These are phyloP conservation scores for Scopus umbretta DNA, from an alignment of 2,113 vertebrate species.

Conservation along the genomic window DNA sequence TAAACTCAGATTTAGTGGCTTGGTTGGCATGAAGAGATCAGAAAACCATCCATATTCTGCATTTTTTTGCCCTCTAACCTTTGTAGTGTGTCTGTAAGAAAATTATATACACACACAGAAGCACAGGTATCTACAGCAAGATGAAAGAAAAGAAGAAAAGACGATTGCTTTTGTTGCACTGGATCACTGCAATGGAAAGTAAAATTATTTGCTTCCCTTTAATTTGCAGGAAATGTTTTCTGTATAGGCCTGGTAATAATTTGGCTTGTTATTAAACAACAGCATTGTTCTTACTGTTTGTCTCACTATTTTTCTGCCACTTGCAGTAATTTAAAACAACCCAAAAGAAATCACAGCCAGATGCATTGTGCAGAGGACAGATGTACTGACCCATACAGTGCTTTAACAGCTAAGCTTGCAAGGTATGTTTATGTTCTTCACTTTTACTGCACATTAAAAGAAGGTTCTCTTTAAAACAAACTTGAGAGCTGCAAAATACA, in stretches of 20 bases:
- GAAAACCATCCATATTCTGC: background rate
- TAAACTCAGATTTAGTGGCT: background rate
- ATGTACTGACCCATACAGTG: background rate
- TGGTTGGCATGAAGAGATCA: background rate
- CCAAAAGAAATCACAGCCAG: background rate
- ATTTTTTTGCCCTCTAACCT: background rate
- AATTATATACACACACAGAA: background rate
- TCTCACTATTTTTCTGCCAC: constrained; percentile 21
- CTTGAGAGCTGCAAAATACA: background rate
- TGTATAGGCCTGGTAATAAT: constrained; percentile 30
- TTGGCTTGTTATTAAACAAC: constrained; percentile 8
- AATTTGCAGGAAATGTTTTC: background rate
- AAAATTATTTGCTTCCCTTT: background rate
- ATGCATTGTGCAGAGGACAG: background rate
- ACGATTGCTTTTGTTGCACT: background rate
- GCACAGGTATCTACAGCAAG: background rate
- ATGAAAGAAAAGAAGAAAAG: background rate
- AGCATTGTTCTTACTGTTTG: constrained; percentile 33
- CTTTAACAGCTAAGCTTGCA: background rate
- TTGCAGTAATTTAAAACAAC: constrained; percentile 19
- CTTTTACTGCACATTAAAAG: background rate
- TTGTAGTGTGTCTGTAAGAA: background rate
- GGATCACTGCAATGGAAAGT: background rate
- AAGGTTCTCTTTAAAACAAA: background rate
- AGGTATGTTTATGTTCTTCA: background rate